phyloP scores from a whole-genome alignment of 2,888 invertebrate species.

The Lasioglossum calceatum region DNA sequence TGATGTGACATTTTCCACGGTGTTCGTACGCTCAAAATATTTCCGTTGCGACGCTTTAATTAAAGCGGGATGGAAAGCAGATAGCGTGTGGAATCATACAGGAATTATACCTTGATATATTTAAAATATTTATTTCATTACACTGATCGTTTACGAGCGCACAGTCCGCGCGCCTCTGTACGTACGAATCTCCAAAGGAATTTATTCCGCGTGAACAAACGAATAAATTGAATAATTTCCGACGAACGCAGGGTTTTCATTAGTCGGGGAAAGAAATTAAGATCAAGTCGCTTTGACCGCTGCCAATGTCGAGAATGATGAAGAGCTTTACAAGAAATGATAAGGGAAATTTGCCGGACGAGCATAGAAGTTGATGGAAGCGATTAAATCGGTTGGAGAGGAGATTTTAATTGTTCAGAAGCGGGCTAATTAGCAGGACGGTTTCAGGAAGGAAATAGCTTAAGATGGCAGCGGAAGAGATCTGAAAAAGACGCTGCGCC shows the following conservation, averaged over 20 bases:
- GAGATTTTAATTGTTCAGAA: not conserved
- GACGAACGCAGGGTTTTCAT: not conserved
- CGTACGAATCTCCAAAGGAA: not conserved
- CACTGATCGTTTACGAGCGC: too few species aligned
- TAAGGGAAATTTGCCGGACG: not conserved
- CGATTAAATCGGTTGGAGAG: not conserved
- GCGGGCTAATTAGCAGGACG: not conserved
- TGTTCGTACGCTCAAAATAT: not conserved
- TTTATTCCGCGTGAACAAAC: not conserved
- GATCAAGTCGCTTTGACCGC: not conserved
- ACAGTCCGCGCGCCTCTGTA: too few species aligned
- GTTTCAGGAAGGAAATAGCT: not conserved
- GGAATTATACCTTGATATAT: not conserved
- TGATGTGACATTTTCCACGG: too few species aligned
- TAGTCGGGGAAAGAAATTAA: not conserved
- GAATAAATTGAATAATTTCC: not conserved
- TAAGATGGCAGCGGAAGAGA: not conserved
- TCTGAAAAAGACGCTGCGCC: constrained; percentile 10
- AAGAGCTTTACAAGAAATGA: not conserved
- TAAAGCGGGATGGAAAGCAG: not conserved
- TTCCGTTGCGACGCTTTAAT: not conserved
- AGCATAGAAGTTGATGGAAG: not conserved
- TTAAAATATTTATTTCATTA: not conserved
- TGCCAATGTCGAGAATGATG: not conserved
- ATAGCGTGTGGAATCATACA: not conserved